Evolutionary conservation across 2,888 invertebrate genomes (phyloP), one percentile per base, ranked within the genome.

Genomic region (Amblyteles armatorius): DNA sequence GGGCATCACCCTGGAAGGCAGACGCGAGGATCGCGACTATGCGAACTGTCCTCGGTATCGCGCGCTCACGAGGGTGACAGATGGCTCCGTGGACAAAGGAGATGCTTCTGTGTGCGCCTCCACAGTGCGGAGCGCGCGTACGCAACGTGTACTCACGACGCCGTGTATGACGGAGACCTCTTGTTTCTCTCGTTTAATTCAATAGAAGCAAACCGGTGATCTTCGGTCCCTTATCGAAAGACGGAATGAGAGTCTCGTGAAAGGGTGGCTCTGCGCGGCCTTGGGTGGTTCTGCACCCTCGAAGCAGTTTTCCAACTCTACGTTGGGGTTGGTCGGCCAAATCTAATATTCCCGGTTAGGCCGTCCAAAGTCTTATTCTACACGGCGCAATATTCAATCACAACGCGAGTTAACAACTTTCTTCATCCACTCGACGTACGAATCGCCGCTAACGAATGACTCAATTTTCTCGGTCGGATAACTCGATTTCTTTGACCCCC

Each of bases 81-180:
- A 93, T 93, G 93, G 92, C 90, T 79, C 84, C 82, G 85, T 88
- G 90, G 90, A 93, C 92, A 92, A 92, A 92, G 91, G 90, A 77
- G 52, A 82, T 72, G 16, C 74, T 78, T 74, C 52, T 11, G 36
- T 67, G 44, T 73, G 60, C 68, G 13, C 50, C 65, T n/a, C 60
- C 57, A 26, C 76, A 68, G 29, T 26, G 16, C 16, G 52, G 50
- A 76, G 7, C 29, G 29, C n/a, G 19, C 16, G 57, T 85, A 36
- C 79, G 67, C 88, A 89, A 22, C 40, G 19, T 13, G 87, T 88
- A 88, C 84, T 89, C 90, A 82, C 82, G 88, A 88, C 86, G 40
- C 87, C 87, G 16, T 11, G 65, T 48, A 52, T 9, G 16, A 9
- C 33, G 55, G 33, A 29, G 65, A 63, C 22, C 74, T 72, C 40